Base-by-base conservation (phyloP, 2,797 vertebrate genomes). In the Danio jaintianensis region DNA sequence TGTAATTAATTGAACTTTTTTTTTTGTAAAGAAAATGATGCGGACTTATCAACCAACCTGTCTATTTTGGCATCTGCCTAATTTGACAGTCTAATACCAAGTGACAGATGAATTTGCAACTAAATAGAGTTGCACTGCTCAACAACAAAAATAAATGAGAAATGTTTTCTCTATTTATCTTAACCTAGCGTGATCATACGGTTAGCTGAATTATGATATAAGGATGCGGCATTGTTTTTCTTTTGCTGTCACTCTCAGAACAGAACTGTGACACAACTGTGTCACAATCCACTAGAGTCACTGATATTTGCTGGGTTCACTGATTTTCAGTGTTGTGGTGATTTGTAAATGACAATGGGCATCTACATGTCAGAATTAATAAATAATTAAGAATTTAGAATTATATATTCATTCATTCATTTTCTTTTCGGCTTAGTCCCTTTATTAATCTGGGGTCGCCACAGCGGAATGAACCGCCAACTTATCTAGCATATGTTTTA, bases 181-280 rank as follows among this genome's bases (percentile, higher is more conserved):
- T 29, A 22, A 22, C 18, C 22, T 12, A 38, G 29, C 29, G 40
- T 53, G 10, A 69, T 29, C 16, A 16, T 38, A 38, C 11, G 5
- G 48, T 52, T 53, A 69, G 48, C 8, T 69, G 29, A 69, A 53
- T 40, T 53, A 6, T 38, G 70, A 53, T 53, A 53, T 53, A 38
- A 70, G 9, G 18, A 67, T 67, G 29, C 6, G 43, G 11, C n/a
- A 7, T 20, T 64, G 20, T 48, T 47, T 16, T 47, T 0, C 42
- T 16, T 16, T n/a, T 53, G 16, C 29, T 52, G 36, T 69, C 16
- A 16, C 1, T n/a, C 69, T 69, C 11, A 53, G 16, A 70, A 53
- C 16, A 1, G 5, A 40, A 15, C 59, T 10, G 15, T 40, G 36
- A n/a, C 7, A 13, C 36, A 64, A 18, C 9, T 63, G 42, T 20